Conservation (phyloP, 30 jellyfish, hydroid and myxozoan species). For the Sanderia malayensis region DNA sequence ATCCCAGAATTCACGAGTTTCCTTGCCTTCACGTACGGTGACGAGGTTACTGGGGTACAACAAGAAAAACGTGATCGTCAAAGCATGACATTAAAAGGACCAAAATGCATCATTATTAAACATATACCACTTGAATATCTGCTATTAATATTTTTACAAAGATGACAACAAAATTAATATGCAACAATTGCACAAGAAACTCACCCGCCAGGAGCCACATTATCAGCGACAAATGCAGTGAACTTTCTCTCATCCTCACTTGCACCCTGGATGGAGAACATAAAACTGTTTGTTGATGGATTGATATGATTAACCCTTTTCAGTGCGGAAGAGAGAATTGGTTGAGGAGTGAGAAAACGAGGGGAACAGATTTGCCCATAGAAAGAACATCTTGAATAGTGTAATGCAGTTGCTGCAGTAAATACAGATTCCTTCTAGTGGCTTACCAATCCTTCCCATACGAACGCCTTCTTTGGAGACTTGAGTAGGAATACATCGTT, state of each 20-base stretch:
- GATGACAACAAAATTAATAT: no score
- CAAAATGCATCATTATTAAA: no score
- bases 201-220: constrained; percentile 96
- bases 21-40: constrained; percentile 82
- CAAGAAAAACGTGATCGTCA: not conserved
- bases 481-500: constrained; percentile 86
- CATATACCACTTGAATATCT: no score
- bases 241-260: constrained; percentile 90
- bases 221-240: constrained; percentile 70
- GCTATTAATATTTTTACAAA: no score
- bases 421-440: not conserved
- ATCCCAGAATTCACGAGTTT: constrained; percentile 87
- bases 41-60: constrained; percentile 52
- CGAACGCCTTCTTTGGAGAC: constrained; percentile 59
- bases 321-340: no score
- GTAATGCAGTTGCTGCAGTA: no score
- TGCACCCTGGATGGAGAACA: constrained; percentile 77
- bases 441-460: constrained; percentile 96
- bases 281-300: no score
- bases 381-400: no score
- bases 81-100: not conserved
- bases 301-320: no score
- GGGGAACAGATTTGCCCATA: no score
- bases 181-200: no score
- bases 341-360: no score